phyloP scores from a whole-genome alignment of 2,797 vertebrate species.

The Sphenodon punctatus region DNA sequence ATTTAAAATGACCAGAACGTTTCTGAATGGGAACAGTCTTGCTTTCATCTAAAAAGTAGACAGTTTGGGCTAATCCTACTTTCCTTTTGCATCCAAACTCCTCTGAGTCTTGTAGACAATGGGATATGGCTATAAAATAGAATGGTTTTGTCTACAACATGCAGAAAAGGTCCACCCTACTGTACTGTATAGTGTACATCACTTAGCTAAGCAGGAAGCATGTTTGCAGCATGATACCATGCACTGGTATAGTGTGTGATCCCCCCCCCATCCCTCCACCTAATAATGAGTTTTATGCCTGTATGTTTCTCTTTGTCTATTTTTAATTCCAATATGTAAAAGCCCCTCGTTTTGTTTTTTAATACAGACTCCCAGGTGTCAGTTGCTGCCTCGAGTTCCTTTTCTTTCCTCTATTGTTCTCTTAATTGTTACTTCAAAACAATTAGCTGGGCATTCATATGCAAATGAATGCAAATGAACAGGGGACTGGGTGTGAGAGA shows the following conservation, averaged over 20 bases:
- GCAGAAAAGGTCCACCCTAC: background rate
- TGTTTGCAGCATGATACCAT: slow-evolving; percentile 1
- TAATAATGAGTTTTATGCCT: slow-evolving; percentile 68
- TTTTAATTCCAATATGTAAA: slow-evolving; percentile 82
- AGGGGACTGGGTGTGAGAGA: slow-evolving; percentile 71
- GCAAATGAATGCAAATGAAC: slow-evolving; percentile 78
- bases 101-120: background rate
- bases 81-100: background rate
- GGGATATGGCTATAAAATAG: background rate
- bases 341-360: too few relatives aligned
- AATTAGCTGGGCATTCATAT: slow-evolving; percentile 84
- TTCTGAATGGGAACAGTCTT: slow-evolving; percentile 4
- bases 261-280: background rate
- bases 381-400: slow-evolving; percentile 75
- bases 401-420: slow-evolving; percentile 81
- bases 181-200: background rate
- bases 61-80: slow-evolving; percentile 8
- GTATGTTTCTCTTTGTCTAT: slow-evolving; percentile 75
- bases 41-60: slow-evolving; percentile 12
- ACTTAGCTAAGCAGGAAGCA: slow-evolving; percentile 35
- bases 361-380: slow-evolving; percentile 81
- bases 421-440: slow-evolving; percentile 85
- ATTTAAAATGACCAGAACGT: background rate
- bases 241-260: background rate
- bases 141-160: slow-evolving; percentile 6